phyloP scores from a whole-genome alignment of 2,797 vertebrate genomes.

The Lutjanus argentimaculatus region DNA sequence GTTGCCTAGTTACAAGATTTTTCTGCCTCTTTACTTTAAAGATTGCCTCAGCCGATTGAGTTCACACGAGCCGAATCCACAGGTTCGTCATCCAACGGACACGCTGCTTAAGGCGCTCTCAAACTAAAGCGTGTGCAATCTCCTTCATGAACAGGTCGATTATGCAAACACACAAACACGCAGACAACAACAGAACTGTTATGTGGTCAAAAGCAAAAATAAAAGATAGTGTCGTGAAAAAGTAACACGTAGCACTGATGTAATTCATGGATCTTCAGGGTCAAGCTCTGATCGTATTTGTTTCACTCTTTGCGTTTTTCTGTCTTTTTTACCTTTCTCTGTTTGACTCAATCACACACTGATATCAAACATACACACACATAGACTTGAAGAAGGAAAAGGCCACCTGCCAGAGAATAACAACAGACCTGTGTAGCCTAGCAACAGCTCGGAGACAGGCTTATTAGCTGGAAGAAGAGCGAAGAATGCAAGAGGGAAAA shows the following conservation, averaged over 20 bases:
- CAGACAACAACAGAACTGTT: no score
- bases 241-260: neutral
- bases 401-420: constrained; percentile 78
- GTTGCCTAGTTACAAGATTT: constrained; percentile 73
- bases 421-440: constrained; percentile 83
- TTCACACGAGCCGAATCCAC: neutral
- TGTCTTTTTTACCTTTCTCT: neutral
- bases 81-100: constrained; percentile 4
- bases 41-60: neutral
- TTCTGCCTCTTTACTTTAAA: constrained; percentile 35
- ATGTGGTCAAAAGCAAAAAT: neutral
- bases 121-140: no score
- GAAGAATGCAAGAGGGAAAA: constrained; percentile 70
- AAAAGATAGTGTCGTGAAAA: neutral
- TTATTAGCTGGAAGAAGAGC: constrained; percentile 72
- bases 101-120: neutral
- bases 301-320: constrained; percentile 22
- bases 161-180: neutral
- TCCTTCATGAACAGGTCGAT: neutral
- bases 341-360: neutral
- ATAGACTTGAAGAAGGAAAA: constrained; percentile 68
- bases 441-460: constrained; percentile 82
- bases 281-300: constrained; percentile 5
- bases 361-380: constrained; percentile 8
- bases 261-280: neutral